Conservation (phyloP, 2,888 invertebrate genomes). For the Aspidiotus destructor region DNA sequence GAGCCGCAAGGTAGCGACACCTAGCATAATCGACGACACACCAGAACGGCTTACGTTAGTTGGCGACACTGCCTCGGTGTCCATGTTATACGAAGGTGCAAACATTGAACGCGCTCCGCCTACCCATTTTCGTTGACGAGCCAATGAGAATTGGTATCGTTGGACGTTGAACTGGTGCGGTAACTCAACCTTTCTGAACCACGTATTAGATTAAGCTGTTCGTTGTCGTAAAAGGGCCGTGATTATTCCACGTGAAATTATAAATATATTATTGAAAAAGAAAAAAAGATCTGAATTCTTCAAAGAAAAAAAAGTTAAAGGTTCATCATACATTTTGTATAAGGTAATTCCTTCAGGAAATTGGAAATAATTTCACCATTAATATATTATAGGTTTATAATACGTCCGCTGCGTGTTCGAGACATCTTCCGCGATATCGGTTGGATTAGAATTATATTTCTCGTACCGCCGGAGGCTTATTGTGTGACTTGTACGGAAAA, state of each 20-base stretch:
- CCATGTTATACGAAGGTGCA: neutral
- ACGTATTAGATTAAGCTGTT: conserved; percentile 7
- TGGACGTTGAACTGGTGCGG: neutral
- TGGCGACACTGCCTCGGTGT: conserved; percentile 9
- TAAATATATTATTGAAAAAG: neutral
- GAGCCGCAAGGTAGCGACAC: too few species aligned
- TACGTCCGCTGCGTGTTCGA: too few species aligned
- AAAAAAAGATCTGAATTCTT: neutral
- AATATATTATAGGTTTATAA: too few species aligned
- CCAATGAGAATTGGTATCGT: conserved; percentile 4
- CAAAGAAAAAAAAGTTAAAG: too few species aligned
- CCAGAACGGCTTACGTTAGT: neutral
- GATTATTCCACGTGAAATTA: conserved; percentile 1
- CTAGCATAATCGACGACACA: too few species aligned
- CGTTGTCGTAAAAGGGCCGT: conserved; percentile 2
- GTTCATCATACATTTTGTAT: too few species aligned
- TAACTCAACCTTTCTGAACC: neutral
- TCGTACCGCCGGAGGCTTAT: too few species aligned
- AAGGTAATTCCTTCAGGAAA: too few species aligned
- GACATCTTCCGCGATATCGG: too few species aligned
- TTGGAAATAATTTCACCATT: too few species aligned
- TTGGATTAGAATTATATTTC: too few species aligned
- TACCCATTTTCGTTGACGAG: conserved; percentile 4
- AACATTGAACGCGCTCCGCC: neutral
- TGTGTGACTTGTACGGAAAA: neutral